These are phyloP conservation scores for Cremastinae sp. DNA, from an alignment of 2,888 invertebrate genomes.

Conservation along the genomic window DNA sequence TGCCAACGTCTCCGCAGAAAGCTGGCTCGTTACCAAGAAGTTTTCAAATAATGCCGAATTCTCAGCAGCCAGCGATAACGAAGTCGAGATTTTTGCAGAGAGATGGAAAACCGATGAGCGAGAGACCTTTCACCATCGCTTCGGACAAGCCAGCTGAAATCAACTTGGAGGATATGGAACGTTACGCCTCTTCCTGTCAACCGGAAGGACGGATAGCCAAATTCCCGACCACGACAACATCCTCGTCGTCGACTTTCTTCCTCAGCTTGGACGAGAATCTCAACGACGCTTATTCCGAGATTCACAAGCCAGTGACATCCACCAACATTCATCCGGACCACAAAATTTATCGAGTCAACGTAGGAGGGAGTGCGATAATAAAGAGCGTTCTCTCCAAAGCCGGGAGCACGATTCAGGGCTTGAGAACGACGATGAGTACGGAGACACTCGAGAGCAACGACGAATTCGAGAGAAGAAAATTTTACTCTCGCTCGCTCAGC, in stretches of 20 bases:
- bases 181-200: conserved; percentile 79
- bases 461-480: conserved; percentile 70
- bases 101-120: conserved; percentile 84
- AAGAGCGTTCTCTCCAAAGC: conserved; percentile 79
- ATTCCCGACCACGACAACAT: conserved; percentile 76
- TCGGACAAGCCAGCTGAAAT: conserved; percentile 86
- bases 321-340: conserved; percentile 88
- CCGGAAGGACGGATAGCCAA: conserved; percentile 76
- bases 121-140: conserved; percentile 87
- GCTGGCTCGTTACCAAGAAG: conserved; percentile 90
- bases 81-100: conserved; percentile 81
- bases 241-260: conserved; percentile 82
- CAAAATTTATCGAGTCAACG: conserved; percentile 86
- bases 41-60: conserved; percentile 85
- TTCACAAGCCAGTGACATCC: conserved; percentile 75
- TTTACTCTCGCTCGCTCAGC: conserved; percentile 66
- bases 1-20: conserved; percentile 86
- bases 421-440: conserved; percentile 78
- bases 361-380: conserved; percentile 66
- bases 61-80: conserved; percentile 80
- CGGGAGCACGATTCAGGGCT: conserved; percentile 74
- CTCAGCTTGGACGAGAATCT: conserved; percentile 81
- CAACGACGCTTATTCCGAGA: conserved; percentile 79
- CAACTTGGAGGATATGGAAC: conserved; percentile 85
- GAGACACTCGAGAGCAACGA: conserved; percentile 78